phyloP scores from a whole-genome alignment of 2,888 invertebrate genomes.

The Tenthredo livida region DNA sequence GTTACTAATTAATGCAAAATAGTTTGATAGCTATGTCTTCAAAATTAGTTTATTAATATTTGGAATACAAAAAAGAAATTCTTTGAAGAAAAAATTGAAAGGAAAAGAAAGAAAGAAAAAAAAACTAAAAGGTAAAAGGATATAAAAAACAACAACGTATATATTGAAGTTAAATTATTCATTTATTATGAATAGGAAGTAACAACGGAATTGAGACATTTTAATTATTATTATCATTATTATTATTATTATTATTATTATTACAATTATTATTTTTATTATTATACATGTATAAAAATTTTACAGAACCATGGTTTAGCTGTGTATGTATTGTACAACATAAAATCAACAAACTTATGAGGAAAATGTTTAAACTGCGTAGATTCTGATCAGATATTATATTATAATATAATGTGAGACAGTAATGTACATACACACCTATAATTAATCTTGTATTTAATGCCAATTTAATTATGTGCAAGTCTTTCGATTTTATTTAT shows the following conservation, averaged over 20 bases:
- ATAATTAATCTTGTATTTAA: background rate
- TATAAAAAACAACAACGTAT: background rate
- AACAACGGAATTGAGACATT: conserved; percentile 46
- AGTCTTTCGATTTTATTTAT: background rate
- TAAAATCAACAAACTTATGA: background rate
- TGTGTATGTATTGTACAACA: conserved; percentile 20
- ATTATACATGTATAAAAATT: conserved; percentile 16
- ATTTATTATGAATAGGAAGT: conserved; percentile 40
- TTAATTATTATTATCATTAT: conserved; percentile 6
- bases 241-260: background rate
- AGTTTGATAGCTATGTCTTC: conserved; percentile 39
- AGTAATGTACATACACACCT: conserved; percentile 41
- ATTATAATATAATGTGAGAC: background rate
- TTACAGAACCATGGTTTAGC: conserved; percentile 31
- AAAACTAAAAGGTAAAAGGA: background rate
- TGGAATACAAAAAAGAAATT: conserved; percentile 13
- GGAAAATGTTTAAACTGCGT: background rate
- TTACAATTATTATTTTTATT: background rate
- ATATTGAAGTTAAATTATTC: conserved; percentile 17
- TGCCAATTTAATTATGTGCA: background rate
- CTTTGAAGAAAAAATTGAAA: background rate
- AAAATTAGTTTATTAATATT: conserved; percentile 40
- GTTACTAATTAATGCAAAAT: conserved; percentile 1
- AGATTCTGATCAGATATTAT: conserved; percentile 1
- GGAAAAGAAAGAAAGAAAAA: background rate